Evolutionary conservation across 2,888 invertebrate genomes (phyloP), one percentile per base, ranked within the genome.

Genomic region (Acleris sparsana): DNA sequence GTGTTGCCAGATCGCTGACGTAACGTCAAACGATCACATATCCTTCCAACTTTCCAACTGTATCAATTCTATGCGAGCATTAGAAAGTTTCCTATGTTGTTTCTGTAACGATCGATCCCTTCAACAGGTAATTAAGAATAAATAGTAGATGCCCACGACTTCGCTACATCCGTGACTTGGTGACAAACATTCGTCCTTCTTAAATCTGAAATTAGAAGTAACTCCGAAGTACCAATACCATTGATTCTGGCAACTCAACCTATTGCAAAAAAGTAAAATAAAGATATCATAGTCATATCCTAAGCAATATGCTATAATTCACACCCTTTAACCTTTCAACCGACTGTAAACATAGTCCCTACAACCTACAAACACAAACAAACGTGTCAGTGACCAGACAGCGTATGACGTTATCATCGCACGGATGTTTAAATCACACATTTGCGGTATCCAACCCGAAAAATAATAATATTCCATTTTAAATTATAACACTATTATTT

Each of bases 401-500:
- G 20, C 39, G 39, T 13, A 13, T 52, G 61, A 66, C 61, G 43
- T 46, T 46, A 61, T 18, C 61, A 66, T 66, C 61, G 17, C 48
- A 53, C 62, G 62, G 66, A 66, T 57, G 62, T 52, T 25, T 51
- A 44, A 56, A 55, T 63, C 63, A 17, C 22, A 46, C 46, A n/a
- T 13, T 25, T 46, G 46, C 46, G 17, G n/a, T 5, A n/a, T n/a
- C n/a, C 6, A n/a, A 55, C 55, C n/a, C 39, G n/a, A 39, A 13
- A 39, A 4, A 13, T 39, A 4, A 39, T 39, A 13, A 13, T 33
- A 33, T 33, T 9, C 33, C 2, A 33, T 33, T 33, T 9, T 33
- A 33, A 9, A 39, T 13, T 13, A 39, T 13, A 39, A 39, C 13
- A 1, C 39, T 13, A 13, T 39, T 13, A 39, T 13, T 13, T 39